Conservation (phyloP, 2,113 vertebrate species). For the Menidia beryllina region DNA sequence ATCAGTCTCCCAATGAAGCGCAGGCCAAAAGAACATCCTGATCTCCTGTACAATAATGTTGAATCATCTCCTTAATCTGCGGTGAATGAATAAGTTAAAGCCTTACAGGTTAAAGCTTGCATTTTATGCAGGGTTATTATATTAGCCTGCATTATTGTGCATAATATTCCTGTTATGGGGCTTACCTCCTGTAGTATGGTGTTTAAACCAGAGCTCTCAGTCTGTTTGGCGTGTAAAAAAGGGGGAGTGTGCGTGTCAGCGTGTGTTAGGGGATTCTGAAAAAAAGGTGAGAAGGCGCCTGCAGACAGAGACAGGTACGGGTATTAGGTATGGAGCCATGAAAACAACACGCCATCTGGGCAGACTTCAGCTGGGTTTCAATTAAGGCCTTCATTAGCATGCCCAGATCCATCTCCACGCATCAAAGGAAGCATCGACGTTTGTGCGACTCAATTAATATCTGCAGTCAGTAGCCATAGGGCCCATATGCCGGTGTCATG, state of each 20-base stretch:
- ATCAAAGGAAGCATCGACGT: constrained; percentile 62
- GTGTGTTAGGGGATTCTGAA: constrained; percentile 6
- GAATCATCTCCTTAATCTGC: constrained; percentile 1
- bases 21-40: constrained; percentile 4
- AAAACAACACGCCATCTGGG: constrained; percentile 74
- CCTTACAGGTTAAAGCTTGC: neutral
- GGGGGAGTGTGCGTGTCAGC: constrained; percentile 1
- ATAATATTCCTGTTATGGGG: constrained; percentile 17
- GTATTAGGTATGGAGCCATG: constrained; percentile 53
- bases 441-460: constrained; percentile 68
- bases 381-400: constrained; percentile 74
- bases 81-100: neutral
- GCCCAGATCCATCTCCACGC: constrained; percentile 63
- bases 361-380: constrained; percentile 70
- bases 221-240: constrained; percentile 7
- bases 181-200: neutral
- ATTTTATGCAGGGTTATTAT: neutral
- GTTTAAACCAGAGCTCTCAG: neutral
- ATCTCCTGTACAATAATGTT: neutral
- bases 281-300: constrained; percentile 46
- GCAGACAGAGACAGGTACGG: constrained; percentile 61
- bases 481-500: constrained; percentile 49
- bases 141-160: neutral
- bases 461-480: constrained; percentile 50
- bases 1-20: neutral